A percentile compares a stretch with the other conserved stretches of the same genome.
phyloP scores from a whole-genome alignment of 2,888 invertebrate species.

The Leptopilina myrica region DNA sequence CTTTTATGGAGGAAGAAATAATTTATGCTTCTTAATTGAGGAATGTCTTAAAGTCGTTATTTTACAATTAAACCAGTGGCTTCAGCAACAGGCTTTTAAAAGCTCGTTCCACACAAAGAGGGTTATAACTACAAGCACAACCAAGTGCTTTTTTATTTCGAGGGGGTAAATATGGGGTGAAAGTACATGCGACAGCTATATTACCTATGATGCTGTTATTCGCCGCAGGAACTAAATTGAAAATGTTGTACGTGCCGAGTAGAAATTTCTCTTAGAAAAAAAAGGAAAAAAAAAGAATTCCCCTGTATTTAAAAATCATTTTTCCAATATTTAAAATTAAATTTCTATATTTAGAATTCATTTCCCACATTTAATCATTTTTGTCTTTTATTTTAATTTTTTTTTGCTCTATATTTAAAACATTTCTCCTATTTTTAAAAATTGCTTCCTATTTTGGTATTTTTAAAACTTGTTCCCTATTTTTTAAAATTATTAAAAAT shows the following conservation, averaged over 20 bases:
- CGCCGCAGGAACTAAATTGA: constrained; percentile 2
- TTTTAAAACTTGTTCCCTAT: too few relatives aligned
- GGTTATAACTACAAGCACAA: constrained; percentile 21
- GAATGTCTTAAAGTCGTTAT: constrained; percentile 9
- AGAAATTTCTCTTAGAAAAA: neutral
- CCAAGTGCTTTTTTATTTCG: constrained; percentile 28
- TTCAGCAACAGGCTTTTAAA: constrained; percentile 33
- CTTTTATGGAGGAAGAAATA: neutral
- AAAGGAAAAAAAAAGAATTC: neutral
- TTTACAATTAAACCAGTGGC: constrained; percentile 17
- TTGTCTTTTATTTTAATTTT: too few relatives aligned
- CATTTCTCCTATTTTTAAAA: too few relatives aligned
- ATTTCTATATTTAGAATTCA: too few relatives aligned
- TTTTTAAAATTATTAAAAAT: too few relatives aligned
- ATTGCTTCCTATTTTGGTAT: too few relatives aligned
- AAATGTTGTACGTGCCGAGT: neutral
- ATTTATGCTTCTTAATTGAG: neutral
- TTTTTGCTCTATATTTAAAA: too few relatives aligned
- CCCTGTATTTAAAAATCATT: too few relatives aligned
- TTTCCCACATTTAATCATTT: too few relatives aligned
- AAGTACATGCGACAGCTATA: constrained; percentile 25
- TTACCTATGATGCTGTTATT: constrained; percentile 12
- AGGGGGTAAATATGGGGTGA: neutral
- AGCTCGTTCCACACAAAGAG: neutral
- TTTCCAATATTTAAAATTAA: too few relatives aligned